phyloP scores from a whole-genome alignment of 2,888 invertebrate species.

The Eulithis testata region DNA sequence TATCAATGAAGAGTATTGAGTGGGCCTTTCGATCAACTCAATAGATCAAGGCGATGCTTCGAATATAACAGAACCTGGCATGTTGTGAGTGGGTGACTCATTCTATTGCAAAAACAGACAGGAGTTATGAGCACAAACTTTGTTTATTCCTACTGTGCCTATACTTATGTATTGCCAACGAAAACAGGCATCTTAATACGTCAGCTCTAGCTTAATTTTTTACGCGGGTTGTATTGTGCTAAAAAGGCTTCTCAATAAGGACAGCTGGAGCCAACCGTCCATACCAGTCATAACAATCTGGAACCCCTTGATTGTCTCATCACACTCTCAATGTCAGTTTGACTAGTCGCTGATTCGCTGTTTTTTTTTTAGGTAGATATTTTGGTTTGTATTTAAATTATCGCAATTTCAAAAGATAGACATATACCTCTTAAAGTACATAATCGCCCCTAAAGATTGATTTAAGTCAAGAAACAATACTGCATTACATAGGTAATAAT shows the following conservation, averaged over 20 bases:
- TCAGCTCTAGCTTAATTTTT: constrained; percentile 54
- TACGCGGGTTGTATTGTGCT: too few species aligned
- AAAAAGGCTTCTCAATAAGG: too few species aligned
- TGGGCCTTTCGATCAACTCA: constrained; percentile 17
- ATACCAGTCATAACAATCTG: neutral
- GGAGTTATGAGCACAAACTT: constrained; percentile 38
- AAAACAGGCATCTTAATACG: constrained; percentile 50
- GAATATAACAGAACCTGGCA: constrained; percentile 36
- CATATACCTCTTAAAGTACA: neutral
- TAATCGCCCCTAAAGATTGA: too few species aligned
- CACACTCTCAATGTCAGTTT: too few species aligned
- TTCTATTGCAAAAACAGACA: constrained; percentile 29
- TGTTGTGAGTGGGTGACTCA: constrained; percentile 38
- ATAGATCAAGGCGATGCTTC: constrained; percentile 36
- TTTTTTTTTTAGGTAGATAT: too few species aligned
- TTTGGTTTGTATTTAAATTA: too few species aligned
- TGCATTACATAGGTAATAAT: constrained; percentile 72
- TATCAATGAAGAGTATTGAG: neutral
- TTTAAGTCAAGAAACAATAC: constrained; percentile 72
- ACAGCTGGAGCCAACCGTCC: neutral
- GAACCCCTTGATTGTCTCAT: too few species aligned
- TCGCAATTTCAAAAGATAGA: too few species aligned
- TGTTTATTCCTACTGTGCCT: constrained; percentile 43
- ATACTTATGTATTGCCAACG: constrained; percentile 42
- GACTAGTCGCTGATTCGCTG: too few species aligned